These are phyloP conservation scores for Pseudococcus longispinus DNA, from an alignment of 2,888 invertebrate genomes.

Conservation along the genomic window DNA sequence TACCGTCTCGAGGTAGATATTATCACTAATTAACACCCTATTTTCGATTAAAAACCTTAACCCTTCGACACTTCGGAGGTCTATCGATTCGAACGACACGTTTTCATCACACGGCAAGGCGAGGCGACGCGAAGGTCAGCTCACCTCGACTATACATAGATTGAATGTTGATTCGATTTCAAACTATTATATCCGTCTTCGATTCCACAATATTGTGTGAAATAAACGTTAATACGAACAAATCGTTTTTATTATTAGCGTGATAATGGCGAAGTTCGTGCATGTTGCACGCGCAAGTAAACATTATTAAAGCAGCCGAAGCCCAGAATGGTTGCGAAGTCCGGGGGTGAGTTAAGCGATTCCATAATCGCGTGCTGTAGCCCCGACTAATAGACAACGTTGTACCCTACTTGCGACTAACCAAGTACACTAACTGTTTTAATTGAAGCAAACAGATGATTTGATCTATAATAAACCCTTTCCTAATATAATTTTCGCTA, in stretches of 20 bases:
- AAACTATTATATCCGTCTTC: conserved; percentile 10
- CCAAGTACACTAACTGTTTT: conserved; percentile 46
- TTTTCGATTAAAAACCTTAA: background rate
- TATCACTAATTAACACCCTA: too few relatives aligned
- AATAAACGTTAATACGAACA: conserved; percentile 41
- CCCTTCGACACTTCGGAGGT: background rate
- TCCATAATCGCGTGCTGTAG: conserved; percentile 48
- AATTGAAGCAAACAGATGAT: conserved; percentile 55
- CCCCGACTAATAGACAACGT: conserved; percentile 49
- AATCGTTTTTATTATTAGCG: conserved; percentile 51
- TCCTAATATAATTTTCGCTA: conserved; percentile 55
- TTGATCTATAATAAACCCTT: conserved; percentile 53
- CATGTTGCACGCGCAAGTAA: conserved; percentile 54
- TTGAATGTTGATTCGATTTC: background rate
- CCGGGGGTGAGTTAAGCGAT: conserved; percentile 30
- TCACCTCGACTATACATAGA: too few relatives aligned
- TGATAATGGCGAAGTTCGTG: conserved; percentile 50
- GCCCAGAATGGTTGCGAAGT: background rate
- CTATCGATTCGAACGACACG: background rate
- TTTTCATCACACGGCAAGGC: background rate
- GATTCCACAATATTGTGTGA: conserved; percentile 32
- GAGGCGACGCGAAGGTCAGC: conserved; percentile 30
- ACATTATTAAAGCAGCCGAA: conserved; percentile 27
- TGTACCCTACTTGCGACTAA: conserved; percentile 48
- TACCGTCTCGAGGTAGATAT: too few relatives aligned